Evolutionary conservation across 2,888 invertebrate genomes (phyloP).

Genomic region (Spodoptera picta): DNA sequence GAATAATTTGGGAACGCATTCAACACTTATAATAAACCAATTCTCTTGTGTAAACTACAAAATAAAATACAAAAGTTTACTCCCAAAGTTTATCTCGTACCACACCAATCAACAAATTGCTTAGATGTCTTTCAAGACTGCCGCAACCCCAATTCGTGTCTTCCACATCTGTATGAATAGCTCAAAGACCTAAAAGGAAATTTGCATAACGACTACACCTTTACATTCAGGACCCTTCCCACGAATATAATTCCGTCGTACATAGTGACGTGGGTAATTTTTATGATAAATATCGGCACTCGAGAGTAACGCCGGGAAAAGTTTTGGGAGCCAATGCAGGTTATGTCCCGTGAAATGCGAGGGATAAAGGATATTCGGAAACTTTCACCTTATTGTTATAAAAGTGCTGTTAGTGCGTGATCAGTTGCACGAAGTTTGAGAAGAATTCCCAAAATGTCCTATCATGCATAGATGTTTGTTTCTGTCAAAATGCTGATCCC

Average conservation of each 20-base stretch:
- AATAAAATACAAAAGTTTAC: too few relatives aligned
- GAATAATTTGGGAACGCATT: slow-evolving; percentile 12
- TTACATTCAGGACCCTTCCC: slow-evolving; percentile 50
- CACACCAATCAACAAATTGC: slow-evolving; percentile 26
- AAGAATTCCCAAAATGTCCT: too few relatives aligned
- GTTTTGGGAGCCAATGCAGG: slow-evolving; percentile 32
- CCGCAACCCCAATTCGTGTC: slow-evolving; percentile 53
- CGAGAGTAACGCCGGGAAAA: slow-evolving; percentile 32
- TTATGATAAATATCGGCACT: slow-evolving; percentile 61
- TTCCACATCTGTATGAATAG: slow-evolving; percentile 35
- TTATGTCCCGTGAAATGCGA: slow-evolving; percentile 30
- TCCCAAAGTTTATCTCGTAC: background rate
- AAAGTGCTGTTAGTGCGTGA: slow-evolving; percentile 38
- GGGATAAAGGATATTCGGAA: slow-evolving; percentile 35
- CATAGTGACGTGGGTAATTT: slow-evolving; percentile 60
- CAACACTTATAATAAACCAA: background rate
- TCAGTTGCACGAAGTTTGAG: slow-evolving; percentile 1
- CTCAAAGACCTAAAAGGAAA: slow-evolving; percentile 58
- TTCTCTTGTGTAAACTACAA: background rate
- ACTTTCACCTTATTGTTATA: slow-evolving; percentile 29
- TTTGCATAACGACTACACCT: slow-evolving; percentile 61
- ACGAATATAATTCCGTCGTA: slow-evolving; percentile 51
- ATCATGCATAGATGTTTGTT: too few relatives aligned
- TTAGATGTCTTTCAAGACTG: slow-evolving; percentile 34
- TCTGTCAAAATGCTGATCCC: too few relatives aligned